A percentile compares a stretch with the other conserved stretches of the same genome.
Evolutionary conservation across 2,888 invertebrate genomes (phyloP).

Genomic region (Apeira syringaria): DNA sequence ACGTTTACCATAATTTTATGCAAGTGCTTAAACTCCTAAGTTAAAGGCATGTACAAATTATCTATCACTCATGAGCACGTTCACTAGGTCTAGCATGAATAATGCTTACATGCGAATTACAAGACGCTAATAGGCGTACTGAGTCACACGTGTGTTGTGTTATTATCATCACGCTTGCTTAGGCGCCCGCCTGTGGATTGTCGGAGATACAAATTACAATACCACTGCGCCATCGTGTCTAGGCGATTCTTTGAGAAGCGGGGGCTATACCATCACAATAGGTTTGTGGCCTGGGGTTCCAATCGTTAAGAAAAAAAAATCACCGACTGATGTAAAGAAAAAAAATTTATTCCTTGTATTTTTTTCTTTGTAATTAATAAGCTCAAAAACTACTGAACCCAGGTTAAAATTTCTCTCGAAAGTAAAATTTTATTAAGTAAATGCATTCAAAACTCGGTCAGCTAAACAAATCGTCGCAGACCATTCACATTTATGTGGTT

Average conservation of each 20-base stretch:
- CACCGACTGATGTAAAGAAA: not conserved
- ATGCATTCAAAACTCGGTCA: too few species aligned
- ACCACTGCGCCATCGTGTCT: slow-evolving; percentile 11
- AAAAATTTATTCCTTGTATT: too few species aligned
- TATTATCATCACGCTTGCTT: slow-evolving; percentile 48
- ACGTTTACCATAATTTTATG: slow-evolving; percentile 29
- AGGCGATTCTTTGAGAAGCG: slow-evolving; percentile 7
- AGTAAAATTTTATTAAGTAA: too few species aligned
- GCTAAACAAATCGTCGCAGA: too few species aligned
- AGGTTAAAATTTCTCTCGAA: too few species aligned
- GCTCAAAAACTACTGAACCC: too few species aligned
- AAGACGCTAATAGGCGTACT: slow-evolving; percentile 52
- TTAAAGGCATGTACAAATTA: slow-evolving; percentile 37
- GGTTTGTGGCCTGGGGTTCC: too few species aligned
- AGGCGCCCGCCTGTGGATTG: slow-evolving; percentile 31
- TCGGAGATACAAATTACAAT: slow-evolving; percentile 14
- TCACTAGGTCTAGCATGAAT: slow-evolving; percentile 61
- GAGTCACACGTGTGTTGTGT: slow-evolving; percentile 58
- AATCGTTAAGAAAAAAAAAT: too few species aligned
- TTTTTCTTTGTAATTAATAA: too few species aligned
- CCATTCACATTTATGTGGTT: too few species aligned
- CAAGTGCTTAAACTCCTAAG: slow-evolving; percentile 26
- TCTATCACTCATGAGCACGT: slow-evolving; percentile 43
- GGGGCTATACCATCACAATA: slow-evolving; percentile 3
- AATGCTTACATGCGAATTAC: slow-evolving; percentile 58